A percentile compares a stretch with the other conserved stretches of the same genome.
These are phyloP conservation scores for Dendrocincla tyrannina DNA, from an alignment of 2,797 vertebrate species.

Conservation along the genomic window DNA sequence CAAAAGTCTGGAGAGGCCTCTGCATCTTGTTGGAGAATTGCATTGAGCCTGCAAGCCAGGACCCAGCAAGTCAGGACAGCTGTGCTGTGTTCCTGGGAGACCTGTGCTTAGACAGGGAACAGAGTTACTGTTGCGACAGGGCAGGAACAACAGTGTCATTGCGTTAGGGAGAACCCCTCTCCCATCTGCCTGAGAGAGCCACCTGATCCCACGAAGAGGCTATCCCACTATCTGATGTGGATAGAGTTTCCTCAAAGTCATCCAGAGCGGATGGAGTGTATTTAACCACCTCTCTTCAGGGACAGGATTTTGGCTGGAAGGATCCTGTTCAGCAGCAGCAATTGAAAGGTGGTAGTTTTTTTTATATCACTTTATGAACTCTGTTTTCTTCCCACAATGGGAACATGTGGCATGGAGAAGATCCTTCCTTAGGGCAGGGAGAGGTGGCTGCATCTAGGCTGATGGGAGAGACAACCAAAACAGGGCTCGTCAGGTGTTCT, in stretches of 20 bases:
- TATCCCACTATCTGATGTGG: not conserved
- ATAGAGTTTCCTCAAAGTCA: not conserved
- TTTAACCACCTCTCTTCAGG: not conserved
- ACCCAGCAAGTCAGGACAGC: not conserved
- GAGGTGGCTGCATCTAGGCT: not conserved
- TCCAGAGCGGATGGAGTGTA: not conserved
- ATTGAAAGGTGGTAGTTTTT: not conserved
- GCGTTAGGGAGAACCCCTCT: not conserved
- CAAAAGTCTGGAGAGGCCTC: not conserved
- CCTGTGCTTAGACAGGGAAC: not conserved
- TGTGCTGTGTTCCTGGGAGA: not conserved
- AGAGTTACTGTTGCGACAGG: not conserved
- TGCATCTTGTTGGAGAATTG: not conserved
- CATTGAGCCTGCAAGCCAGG: rapidly evolving
- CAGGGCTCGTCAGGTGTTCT: not conserved
- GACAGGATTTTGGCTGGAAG: not conserved
- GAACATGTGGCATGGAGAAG: not conserved
- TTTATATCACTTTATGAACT: not conserved
- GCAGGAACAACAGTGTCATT: not conserved
- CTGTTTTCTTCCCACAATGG: not conserved
- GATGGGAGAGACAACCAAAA: not conserved
- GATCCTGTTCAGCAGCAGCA: not conserved
- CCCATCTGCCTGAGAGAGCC: not conserved
- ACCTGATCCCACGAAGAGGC: not conserved
- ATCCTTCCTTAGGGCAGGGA: not conserved